These are phyloP conservation scores for Probaryconus sp. DNA, from an alignment of 1,140 invertebrate genomes.

Conservation along the genomic window DNA sequence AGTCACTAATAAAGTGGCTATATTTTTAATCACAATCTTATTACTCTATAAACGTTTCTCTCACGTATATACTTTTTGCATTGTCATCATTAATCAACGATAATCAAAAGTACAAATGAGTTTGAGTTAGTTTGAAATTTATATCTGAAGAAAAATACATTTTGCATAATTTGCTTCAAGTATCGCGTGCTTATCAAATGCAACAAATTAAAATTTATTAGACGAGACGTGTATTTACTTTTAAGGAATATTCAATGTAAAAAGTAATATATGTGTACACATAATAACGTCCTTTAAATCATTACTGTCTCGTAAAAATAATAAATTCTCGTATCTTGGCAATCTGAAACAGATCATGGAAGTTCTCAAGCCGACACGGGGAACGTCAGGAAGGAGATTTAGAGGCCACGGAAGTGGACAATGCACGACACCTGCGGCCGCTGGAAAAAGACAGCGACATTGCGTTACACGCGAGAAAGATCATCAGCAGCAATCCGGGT, in stretches of 20 bases:
- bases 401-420: constrained; percentile 72
- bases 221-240: constrained; percentile 6
- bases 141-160: too few relatives aligned
- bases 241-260: constrained; percentile 11
- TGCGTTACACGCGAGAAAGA: constrained; percentile 50
- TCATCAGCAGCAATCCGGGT: constrained; percentile 37
- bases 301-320: constrained; percentile 52
- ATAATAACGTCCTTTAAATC: constrained; percentile 48
- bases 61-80: too few relatives aligned
- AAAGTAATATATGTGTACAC: constrained; percentile 42
- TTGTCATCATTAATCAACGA: too few relatives aligned
- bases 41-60: not conserved
- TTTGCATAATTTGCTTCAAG: too few relatives aligned
- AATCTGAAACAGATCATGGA: constrained; percentile 67
- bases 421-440: constrained; percentile 73
- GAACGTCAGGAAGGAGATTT: constrained; percentile 71
- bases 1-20: too few relatives aligned
- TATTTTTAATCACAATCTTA: too few relatives aligned
- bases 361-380: constrained; percentile 63
- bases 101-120: too few relatives aligned
- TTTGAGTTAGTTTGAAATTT: too few relatives aligned
- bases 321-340: constrained; percentile 60
- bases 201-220: constrained; percentile 12
- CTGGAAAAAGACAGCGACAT: constrained; percentile 52
- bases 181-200: not conserved